Base-by-base conservation (phyloP, 2,888 invertebrate genomes). In the Ashinkailepas kermadecensis region DNA sequence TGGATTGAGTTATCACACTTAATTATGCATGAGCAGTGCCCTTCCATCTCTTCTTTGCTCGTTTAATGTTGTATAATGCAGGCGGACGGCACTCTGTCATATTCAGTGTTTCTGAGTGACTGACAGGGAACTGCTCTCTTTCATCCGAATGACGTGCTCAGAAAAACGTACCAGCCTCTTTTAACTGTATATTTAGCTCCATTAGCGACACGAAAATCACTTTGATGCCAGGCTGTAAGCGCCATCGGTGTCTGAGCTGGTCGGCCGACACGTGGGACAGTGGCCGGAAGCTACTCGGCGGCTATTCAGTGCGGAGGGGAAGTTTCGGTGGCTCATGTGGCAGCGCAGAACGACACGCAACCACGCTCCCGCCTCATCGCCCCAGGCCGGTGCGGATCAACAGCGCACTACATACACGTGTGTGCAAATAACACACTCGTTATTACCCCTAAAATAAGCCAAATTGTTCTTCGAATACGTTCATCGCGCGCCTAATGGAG, bases 401-500 rank as follows among this genome's bases (percentile, higher is more conserved):
- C 39, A 39, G 39, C 39, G 39, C 39, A 39, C 59, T 4, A 11
- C 59, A 15, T 59, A 15, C 15, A 13, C 59, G 15, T 11, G 67
- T 67, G 67, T 25, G 67, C 67, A 70, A 70, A 70, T 39, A 70
- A 15, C 70, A 15, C 70, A 15, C 15, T 39, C 70, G 39, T 70
- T 70, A 70, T 70, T 70, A 39, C 15, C 70, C 15, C 39, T 70
- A 70, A 70, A 70, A 70, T 70, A 9, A 18, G 70, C 23, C 12
- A 39, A 70, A 70, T 70, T 39, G 39, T 70, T 18, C 15, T 39
- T 70, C 70, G 39, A 70, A 39, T 39, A 70, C 18, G 70, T 18
- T 39, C 70, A 70, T 70, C 70, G 39, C n/a, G 70, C 39, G 0
- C 70, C 70, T 70, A 70, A 70, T 70, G 70, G 70, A 39, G 70